A percentile compares a stretch with the other conserved stretches of the same genome.
Conservation (phyloP, 2,113 vertebrate genomes). For the Gnathonemus echidnorhynchus region DNA sequence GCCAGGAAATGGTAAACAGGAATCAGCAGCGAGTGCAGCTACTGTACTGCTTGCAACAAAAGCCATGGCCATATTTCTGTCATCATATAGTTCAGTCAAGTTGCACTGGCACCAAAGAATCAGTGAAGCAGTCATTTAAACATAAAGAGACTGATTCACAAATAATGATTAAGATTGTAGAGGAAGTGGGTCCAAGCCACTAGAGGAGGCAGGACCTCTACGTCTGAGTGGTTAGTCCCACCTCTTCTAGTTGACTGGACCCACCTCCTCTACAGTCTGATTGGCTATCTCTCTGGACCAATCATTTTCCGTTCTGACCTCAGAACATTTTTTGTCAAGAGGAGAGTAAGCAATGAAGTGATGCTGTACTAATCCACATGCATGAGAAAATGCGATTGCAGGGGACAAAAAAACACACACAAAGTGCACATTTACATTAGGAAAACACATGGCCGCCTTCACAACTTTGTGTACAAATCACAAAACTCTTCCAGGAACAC, state of each 20-base stretch:
- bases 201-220: no score
- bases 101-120: background rate
- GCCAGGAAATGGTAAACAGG: background rate
- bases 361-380: background rate
- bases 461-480: background rate
- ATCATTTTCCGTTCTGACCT: no score
- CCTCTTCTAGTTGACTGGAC: no score
- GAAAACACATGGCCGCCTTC: no score
- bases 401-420: background rate
- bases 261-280: no score
- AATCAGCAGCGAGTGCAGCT: background rate
- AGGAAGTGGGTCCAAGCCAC: no score
- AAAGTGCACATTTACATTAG: background rate
- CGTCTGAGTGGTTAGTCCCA: no score
- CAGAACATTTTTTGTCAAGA: no score
- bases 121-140: background rate
- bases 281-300: no score
- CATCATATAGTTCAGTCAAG: background rate
- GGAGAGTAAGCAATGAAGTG: background rate
- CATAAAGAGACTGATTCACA: background rate
- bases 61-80: background rate
- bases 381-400: background rate
- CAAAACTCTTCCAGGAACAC: background rate
- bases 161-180: background rate
- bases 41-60: background rate